Conservation (phyloP, 2,113 vertebrate species). For the Coryphaenoides rupestris region DNA sequence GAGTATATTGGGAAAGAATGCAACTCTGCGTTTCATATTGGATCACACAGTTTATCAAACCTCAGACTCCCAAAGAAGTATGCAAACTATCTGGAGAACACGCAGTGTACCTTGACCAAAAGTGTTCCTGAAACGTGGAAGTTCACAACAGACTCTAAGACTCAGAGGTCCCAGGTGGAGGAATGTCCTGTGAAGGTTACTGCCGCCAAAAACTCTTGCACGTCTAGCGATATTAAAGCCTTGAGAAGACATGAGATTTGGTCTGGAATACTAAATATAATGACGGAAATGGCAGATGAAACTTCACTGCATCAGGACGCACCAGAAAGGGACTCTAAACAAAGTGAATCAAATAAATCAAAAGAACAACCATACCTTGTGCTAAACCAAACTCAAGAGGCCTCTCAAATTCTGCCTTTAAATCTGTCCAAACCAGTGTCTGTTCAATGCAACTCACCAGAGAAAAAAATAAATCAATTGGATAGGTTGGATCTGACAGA, state of each 20-base stretch:
- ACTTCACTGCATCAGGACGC: conserved; percentile 38
- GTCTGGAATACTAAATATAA: conserved; percentile 13
- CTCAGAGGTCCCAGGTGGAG: conserved; percentile 16
- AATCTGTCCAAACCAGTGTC: neutral
- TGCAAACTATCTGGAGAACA: conserved; percentile 20
- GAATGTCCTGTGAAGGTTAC: neutral
- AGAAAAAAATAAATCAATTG: neutral
- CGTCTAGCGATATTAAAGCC: conserved; percentile 16
- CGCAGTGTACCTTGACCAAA: conserved; percentile 11
- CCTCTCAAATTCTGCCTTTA: conserved; percentile 4
- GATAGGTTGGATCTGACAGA: neutral
- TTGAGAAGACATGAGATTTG: conserved; percentile 25
- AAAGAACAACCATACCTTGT: conserved; percentile 31
- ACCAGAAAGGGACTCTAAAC: conserved; percentile 35
- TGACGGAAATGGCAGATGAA: conserved; percentile 26
- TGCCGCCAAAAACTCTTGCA: neutral
- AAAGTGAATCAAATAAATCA: conserved; percentile 12
- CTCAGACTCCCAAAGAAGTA: conserved; percentile 29
- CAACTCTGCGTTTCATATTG: conserved; percentile 25
- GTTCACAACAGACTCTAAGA: conserved; percentile 6
- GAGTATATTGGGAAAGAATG: conserved; percentile 24
- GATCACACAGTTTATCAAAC: conserved; percentile 12
- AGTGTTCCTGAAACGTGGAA: conserved; percentile 15
- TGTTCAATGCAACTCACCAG: conserved; percentile 9
- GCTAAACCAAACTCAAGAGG: conserved; percentile 12